Base-by-base conservation (phyloP, 2,888 invertebrate species). In the Fragum fragum region DNA sequence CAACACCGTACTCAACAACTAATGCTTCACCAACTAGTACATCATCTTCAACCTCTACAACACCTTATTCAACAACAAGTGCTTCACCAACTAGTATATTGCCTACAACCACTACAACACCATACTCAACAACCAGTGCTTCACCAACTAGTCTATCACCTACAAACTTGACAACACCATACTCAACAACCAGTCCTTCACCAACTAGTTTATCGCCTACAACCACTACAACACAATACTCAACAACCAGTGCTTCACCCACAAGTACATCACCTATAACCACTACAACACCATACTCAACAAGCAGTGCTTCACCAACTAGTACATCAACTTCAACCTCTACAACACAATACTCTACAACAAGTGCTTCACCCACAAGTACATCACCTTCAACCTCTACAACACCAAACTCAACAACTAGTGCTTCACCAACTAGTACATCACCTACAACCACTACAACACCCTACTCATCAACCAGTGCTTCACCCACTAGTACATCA, bases 391-490 rank as follows among this genome's bases (percentile, higher is more conserved):
- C 63, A 28, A 28, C 66, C 23, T 39, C 61, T 7, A 9, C 61
- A 73, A 47, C 63, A 29, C 16, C 73, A 42, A 47, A 61, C 5
- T 26, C 29, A 11, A n/a, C 66, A 66, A 66, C 66, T 1, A 36
- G 3, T 2, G 18, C 66, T 36, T 23, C 66, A 1, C 0, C 66
- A 3, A 32, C 66, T n/a, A 36, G 32, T 11, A n/a, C 36, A 32
- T 23, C 66, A 32, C 28, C 66, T 3, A n/a, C 32, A 36, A 7
- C 32, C 36, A 32, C 26, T 52, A 23, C 7, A 18, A 16, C 71
- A 61, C 23, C 76, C 59, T 47, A 47, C 1, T 32, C 71, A 61
- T 16, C 59, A 39, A 29, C 71, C 0, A 53, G 63, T 5, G n/a
- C 39, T 0, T 32, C 28, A 36, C 42, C 61, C 9, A 28, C 70